Base-by-base conservation (phyloP, 37 sponge, comb jelly and placozoan species). In the Lycopodina hypogea region DNA sequence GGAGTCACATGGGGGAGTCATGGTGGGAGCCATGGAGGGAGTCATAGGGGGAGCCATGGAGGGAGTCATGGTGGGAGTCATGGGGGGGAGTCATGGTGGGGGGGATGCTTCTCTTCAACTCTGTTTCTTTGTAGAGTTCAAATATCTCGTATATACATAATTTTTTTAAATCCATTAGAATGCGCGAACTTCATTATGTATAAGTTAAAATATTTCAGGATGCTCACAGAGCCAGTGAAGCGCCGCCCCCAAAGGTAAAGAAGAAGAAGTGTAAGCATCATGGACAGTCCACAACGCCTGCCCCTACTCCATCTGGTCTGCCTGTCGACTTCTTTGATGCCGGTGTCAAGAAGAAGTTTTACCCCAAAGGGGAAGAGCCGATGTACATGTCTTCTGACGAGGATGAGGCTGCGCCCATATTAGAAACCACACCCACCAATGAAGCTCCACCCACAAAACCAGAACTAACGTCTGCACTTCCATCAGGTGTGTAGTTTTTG, bases 261-360 rank as follows among this genome's bases (percentile, higher is more conserved):
- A 73, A 53, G 56, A 55, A 51, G 56, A 73, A 73, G 28, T 32
- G 7, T 33, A 51, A 73, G 74, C 71, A 41, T 11, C 37, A 33
- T 7, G 28, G 3, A 8, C 26, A 19, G 21, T 45, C 48, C 34
- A 36, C 30, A 17, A 37, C 76, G 4, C 2, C 60, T 2, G n/a
- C 17, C 2, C 40, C 61, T 18, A 72, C 60, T 56, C 21, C 37
- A 8, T 53, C 40, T 33, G 68, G 77, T 30, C 64, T 89, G 2
- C 90, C 90, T 2, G 28, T 70, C 4, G 90, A 79, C 62, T 89
- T 89, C 69, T 89, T 89, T 84, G 90, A 89, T 51, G 19, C 81
- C 66, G 62, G 62, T 4, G 67, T 77, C 9, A 40, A 69, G 24
- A 77, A 75, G 63, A 67, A 24, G 42, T 73, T 57, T 22, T 11